These are phyloP conservation scores for Myodes glareolus DNA, from an alignment of 2,113 vertebrate species.

Conservation along the genomic window DNA sequence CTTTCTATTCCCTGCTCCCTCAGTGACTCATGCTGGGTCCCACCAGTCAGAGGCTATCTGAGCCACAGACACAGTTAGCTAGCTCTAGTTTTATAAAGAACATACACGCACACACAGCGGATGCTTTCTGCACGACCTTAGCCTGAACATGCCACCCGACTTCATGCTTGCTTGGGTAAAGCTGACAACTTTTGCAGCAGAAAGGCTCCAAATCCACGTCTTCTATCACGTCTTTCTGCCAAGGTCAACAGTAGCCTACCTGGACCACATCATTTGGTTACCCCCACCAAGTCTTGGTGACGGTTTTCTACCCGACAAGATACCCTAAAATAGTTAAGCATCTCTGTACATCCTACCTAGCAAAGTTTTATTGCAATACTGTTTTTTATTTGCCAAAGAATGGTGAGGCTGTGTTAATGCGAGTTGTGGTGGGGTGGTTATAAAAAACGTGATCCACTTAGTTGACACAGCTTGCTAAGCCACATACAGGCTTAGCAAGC, in stretches of 20 bases:
- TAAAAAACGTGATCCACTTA: background rate
- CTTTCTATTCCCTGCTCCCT: background rate
- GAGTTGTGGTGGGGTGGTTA: background rate
- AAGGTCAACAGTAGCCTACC: background rate
- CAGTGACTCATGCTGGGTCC: background rate
- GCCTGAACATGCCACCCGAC: background rate
- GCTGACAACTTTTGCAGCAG: slow-evolving; percentile 8
- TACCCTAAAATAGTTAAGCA: background rate
- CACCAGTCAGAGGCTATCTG: background rate
- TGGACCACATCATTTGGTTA: background rate
- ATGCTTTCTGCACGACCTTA: background rate
- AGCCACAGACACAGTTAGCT: background rate
- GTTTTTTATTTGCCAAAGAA: background rate
- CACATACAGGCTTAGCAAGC: background rate
- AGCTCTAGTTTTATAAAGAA: background rate
- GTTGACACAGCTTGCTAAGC: background rate
- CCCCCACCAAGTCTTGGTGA: background rate
- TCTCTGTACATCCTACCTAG: background rate
- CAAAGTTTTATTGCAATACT: background rate
- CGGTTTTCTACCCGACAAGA: background rate
- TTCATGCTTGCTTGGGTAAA: background rate
- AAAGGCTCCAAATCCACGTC: background rate
- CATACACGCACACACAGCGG: background rate
- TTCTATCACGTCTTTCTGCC: background rate
- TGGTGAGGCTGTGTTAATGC: slow-evolving; percentile 7